phyloP scores from a whole-genome alignment of 2,888 invertebrate species.

The Microctonus hyperodae region DNA sequence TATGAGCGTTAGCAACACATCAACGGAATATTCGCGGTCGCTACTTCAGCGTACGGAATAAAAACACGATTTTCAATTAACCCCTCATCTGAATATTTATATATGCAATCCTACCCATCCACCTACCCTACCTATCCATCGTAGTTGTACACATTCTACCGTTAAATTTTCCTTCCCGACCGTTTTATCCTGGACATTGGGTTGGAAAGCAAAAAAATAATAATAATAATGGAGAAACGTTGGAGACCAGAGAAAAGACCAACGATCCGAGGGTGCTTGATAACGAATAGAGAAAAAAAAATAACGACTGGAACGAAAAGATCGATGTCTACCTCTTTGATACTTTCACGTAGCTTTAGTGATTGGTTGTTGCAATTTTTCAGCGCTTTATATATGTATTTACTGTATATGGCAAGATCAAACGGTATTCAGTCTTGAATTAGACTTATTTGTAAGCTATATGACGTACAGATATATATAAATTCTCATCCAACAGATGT shows the following conservation, averaged over 20 bases:
- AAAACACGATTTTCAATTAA: constrained; percentile 47
- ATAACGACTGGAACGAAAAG: constrained; percentile 9
- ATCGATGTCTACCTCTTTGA: constrained; percentile 26
- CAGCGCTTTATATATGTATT: constrained; percentile 14
- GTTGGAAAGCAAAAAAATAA: background rate
- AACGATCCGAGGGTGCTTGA: background rate
- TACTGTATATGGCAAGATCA: constrained; percentile 2
- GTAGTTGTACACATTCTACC: constrained; percentile 26
- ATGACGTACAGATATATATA: background rate
- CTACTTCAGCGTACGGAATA: constrained; percentile 21
- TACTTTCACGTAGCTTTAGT: constrained; percentile 18
- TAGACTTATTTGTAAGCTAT: background rate
- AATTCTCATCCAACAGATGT: too few relatives aligned
- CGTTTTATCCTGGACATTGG: background rate
- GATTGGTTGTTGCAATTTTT: constrained; percentile 23
- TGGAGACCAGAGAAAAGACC: background rate
- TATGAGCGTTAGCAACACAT: constrained; percentile 14
- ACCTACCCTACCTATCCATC: too few relatives aligned
- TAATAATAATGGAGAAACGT: background rate
- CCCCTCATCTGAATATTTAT: constrained; percentile 43
- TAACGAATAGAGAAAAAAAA: background rate
- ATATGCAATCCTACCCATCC: constrained; percentile 24
- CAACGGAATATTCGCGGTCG: constrained; percentile 34
- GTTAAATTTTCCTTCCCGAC: constrained; percentile 34
- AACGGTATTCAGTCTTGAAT: constrained; percentile 4